Evolutionary conservation across 2,113 vertebrate species (phyloP).

Genomic region (Tetraodon nigroviridis): DNA sequence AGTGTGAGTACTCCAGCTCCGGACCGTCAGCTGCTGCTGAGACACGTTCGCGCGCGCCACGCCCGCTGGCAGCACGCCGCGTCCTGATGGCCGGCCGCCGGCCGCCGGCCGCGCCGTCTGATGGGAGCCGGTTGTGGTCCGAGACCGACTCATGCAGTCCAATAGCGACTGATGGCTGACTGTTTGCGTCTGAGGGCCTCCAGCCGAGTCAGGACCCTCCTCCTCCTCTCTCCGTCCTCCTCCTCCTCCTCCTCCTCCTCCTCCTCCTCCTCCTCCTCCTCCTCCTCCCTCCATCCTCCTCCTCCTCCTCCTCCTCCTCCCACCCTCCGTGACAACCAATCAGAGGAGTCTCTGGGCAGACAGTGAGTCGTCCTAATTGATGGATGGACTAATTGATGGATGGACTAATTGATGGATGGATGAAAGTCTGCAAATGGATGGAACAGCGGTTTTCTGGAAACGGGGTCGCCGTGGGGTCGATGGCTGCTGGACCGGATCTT

Average conservation of each 20-base stretch:
- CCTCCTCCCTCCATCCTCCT: no score
- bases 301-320: no score
- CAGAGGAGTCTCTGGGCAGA: not conserved
- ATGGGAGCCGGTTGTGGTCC: not conserved
- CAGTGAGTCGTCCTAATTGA: not conserved
- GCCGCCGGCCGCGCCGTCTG: not conserved
- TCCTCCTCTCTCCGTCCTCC: no score
- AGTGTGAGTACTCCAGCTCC: constrained; percentile 68
- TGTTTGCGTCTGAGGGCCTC: no score
- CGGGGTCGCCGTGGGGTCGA: not conserved
- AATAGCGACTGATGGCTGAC: no score
- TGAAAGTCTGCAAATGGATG: not conserved
- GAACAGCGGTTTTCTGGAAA: not conserved
- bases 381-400: constrained; percentile 6
- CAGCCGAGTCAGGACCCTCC: no score
- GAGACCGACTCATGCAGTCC: no score
- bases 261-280: no score
- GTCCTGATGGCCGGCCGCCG: constrained; percentile 1
- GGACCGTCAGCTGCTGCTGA: constrained; percentile 65
- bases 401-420: not conserved
- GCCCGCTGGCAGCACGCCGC: constrained; percentile 7
- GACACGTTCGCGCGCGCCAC: constrained; percentile 67
- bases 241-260: no score
- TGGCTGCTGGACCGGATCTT: not conserved
- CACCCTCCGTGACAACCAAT: not conserved